Conservation (phyloP, 2,888 invertebrate species). For the Xestobium rufovillosum region DNA sequence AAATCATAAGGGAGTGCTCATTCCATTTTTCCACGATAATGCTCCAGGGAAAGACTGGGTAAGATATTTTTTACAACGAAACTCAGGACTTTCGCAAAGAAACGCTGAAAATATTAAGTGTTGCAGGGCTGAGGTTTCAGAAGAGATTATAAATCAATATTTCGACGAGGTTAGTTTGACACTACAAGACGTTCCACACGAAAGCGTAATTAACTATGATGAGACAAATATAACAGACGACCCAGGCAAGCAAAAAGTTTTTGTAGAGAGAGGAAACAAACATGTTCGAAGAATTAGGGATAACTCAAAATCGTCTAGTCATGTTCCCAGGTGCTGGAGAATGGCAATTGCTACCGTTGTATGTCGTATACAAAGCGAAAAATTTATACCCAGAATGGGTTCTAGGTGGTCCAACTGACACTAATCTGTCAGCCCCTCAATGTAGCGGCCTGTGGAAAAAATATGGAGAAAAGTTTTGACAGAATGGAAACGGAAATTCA, state of each 20-base stretch:
- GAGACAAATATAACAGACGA: slow-evolving; percentile 6
- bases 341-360: not conserved
- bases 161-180: not conserved
- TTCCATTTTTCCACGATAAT: slow-evolving; percentile 18
- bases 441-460: slow-evolving; percentile 25
- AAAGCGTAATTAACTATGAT: slow-evolving; percentile 8
- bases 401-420: slow-evolving; percentile 13
- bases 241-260: slow-evolving; percentile 7
- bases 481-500: slow-evolving; percentile 21
- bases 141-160: not conserved
- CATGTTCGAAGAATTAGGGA: slow-evolving; percentile 11
- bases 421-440: slow-evolving; percentile 28
- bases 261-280: not conserved
- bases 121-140: not conserved
- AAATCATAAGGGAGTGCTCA: slow-evolving; percentile 9
- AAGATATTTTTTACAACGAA: slow-evolving; percentile 11
- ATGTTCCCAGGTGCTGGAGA: slow-evolving; percentile 14
- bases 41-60: slow-evolving; percentile 18
- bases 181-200: slow-evolving; percentile 4
- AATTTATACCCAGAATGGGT: slow-evolving; percentile 1
- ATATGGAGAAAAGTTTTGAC: slow-evolving; percentile 22
- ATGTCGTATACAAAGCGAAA: not conserved
- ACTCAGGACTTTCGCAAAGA: not conserved
- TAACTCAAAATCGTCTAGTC: slow-evolving; percentile 10
- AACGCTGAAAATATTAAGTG: not conserved